These are phyloP conservation scores for Tretioscincus oriximinensis DNA, from an alignment of 2,113 vertebrate species.

Conservation along the genomic window DNA sequence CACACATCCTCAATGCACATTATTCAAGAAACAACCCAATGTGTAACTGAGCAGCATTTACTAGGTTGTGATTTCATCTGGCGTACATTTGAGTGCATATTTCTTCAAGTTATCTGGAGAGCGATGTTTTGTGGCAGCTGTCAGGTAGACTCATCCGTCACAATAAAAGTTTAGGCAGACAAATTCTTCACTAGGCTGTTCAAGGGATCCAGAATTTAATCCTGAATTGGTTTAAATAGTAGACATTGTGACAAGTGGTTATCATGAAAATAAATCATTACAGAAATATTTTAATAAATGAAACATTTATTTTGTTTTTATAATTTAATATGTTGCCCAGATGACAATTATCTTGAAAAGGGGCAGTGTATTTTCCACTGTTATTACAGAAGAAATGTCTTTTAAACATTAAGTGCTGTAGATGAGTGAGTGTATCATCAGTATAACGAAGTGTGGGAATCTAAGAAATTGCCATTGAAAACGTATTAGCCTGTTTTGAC, in stretches of 20 bases:
- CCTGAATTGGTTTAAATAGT: slow-evolving; percentile 55
- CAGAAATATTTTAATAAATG: neutral
- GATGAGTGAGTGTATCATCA: too few relatives aligned
- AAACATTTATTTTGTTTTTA: slow-evolving; percentile 4
- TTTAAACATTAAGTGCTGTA: too few relatives aligned
- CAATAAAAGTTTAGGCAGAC: slow-evolving; percentile 18
- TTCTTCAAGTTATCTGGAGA: slow-evolving; percentile 61
- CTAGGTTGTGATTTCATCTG: slow-evolving; percentile 38
- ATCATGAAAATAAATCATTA: slow-evolving; percentile 21
- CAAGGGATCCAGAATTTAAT: slow-evolving; percentile 63
- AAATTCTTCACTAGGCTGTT: slow-evolving; percentile 57
- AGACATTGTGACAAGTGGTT: slow-evolving; percentile 56
- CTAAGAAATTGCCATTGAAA: too few relatives aligned
- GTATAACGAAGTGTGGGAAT: too few relatives aligned
- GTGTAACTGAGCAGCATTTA: slow-evolving; percentile 27
- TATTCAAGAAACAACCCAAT: slow-evolving; percentile 17
- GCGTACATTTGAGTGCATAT: slow-evolving; percentile 46
- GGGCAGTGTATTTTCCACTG: neutral
- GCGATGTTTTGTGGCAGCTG: slow-evolving; percentile 62
- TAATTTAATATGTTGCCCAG: neutral
- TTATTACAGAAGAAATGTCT: neutral
- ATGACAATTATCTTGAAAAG: slow-evolving; percentile 2
- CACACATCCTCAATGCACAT: too few relatives aligned
- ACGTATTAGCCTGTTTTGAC: too few relatives aligned
- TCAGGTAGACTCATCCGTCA: slow-evolving; percentile 67